Evolutionary conservation across 1,140 invertebrate genomes (phyloP).

Genomic region (Drosophila novamexicana): DNA sequence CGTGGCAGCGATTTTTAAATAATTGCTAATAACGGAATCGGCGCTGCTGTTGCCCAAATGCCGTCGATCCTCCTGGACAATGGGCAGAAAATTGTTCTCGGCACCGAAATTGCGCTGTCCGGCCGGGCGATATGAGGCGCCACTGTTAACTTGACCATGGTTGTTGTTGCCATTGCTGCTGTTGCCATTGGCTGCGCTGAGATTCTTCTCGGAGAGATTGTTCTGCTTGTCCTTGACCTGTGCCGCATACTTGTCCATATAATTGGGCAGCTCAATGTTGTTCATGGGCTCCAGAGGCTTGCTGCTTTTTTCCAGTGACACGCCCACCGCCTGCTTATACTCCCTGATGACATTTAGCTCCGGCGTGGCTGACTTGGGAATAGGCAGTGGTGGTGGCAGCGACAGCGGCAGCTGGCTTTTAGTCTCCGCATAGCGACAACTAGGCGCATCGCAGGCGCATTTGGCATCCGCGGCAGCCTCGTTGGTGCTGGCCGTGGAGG

Average conservation of each 20-base stretch:
- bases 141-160: neutral
- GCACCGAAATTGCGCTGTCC: conserved; percentile 60
- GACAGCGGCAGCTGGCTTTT: neutral
- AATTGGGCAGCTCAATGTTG: conserved; percentile 71
- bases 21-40: conserved; percentile 78
- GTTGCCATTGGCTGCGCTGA: conserved; percentile 4
- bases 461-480: conserved; percentile 52
- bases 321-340: conserved; percentile 70
- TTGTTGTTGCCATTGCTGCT: conserved; percentile 2
- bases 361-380: conserved; percentile 41
- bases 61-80: conserved; percentile 52
- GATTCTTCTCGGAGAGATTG: conserved; percentile 70
- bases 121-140: conserved; percentile 9
- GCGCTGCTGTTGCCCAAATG: conserved; percentile 33
- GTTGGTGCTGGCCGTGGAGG: conserved; percentile 69
- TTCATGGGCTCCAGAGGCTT: conserved; percentile 49
- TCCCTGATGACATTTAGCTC: conserved; percentile 76
- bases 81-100: conserved; percentile 66
- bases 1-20: conserved; percentile 62
- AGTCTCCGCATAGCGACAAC: conserved; percentile 57
- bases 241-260: conserved; percentile 65
- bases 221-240: conserved; percentile 71
- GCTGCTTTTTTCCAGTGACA: conserved; percentile 17
- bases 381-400: neutral
- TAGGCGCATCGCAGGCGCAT: conserved; percentile 71